Percentiles rank a stretch among this genome's conserved stretches.
These are phyloP conservation scores for Euzetes globulus DNA, from an alignment of 2,888 invertebrate species.

Conservation along the genomic window DNA sequence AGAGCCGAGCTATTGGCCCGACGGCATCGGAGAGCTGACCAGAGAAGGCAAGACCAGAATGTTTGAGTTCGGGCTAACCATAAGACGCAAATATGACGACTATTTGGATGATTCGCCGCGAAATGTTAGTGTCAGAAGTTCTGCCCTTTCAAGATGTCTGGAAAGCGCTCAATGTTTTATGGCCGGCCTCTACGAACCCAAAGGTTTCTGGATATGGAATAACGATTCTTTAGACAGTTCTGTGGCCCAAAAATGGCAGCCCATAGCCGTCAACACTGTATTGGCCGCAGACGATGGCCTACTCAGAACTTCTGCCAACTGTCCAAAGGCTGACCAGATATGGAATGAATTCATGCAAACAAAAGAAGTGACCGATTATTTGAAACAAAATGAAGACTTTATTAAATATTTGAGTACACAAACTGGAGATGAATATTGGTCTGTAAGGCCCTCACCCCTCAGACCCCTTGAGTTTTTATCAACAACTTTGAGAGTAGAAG, in stretches of 20 bases:
- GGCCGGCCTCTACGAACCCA: not conserved
- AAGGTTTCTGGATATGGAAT: not conserved
- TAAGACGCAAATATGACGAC: not conserved
- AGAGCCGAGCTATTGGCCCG: slow-evolving; percentile 11
- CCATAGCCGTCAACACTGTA: not conserved
- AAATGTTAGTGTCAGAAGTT: not conserved
- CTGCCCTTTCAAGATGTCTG: not conserved
- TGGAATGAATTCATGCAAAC: slow-evolving; percentile 19
- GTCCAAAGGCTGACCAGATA: not conserved
- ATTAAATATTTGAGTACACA: not conserved
- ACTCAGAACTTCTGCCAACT: slow-evolving; percentile 9
- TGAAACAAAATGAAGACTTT: slow-evolving; percentile 5
- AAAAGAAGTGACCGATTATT: slow-evolving; percentile 7
- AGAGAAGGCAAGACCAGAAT: slow-evolving; percentile 7
- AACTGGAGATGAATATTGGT: slow-evolving; percentile 28
- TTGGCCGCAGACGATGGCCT: not conserved
- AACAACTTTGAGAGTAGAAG: slow-evolving; percentile 26
- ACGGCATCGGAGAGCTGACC: slow-evolving; percentile 33
- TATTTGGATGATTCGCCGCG: not conserved
- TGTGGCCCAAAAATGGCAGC: not conserved
- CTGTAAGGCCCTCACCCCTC: not conserved
- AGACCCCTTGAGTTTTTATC: slow-evolving; percentile 30
- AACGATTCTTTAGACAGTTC: not conserved
- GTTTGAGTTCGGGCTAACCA: not conserved
- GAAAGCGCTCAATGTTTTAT: not conserved